phyloP scores from a whole-genome alignment of 1,140 invertebrate species.

The Drosophila grimshawi region DNA sequence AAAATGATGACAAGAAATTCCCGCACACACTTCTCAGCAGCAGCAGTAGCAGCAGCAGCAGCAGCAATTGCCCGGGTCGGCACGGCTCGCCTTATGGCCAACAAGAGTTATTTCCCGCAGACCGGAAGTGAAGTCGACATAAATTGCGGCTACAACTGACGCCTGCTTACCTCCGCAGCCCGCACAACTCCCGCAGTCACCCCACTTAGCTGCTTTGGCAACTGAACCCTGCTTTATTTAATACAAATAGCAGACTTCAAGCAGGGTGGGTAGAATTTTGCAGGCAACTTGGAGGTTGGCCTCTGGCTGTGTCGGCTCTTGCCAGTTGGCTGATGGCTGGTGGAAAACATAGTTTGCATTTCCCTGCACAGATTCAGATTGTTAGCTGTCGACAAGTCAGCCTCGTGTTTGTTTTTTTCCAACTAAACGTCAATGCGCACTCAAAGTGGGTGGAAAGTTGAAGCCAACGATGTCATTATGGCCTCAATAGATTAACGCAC shows the following conservation, averaged over 20 bases:
- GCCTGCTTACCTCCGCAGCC: conserved; percentile 27
- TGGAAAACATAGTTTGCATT: conserved; percentile 33
- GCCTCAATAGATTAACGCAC: conserved; percentile 50
- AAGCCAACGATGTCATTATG: conserved; percentile 25
- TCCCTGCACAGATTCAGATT: conserved; percentile 44
- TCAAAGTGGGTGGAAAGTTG: conserved; percentile 3
- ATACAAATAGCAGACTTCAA: conserved; percentile 43
- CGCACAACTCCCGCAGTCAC: conserved; percentile 1
- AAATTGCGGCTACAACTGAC: conserved; percentile 74
- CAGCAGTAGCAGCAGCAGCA: too few species aligned
- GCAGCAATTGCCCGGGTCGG: not conserved
- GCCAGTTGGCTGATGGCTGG: not conserved
- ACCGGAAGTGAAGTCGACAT: conserved; percentile 81
- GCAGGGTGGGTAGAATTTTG: conserved; percentile 25
- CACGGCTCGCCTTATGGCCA: conserved; percentile 27
- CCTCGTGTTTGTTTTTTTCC: conserved; percentile 30
- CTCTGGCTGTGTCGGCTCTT: not conserved
- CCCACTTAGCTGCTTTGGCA: conserved; percentile 36
- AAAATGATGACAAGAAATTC: conserved; percentile 80
- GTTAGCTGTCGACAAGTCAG: conserved; percentile 50
- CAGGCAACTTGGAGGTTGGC: conserved; percentile 28
- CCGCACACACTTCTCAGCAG: conserved; percentile 27
- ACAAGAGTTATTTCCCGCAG: conserved; percentile 79
- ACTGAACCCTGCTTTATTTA: conserved; percentile 49
- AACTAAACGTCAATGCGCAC: conserved; percentile 35